A percentile compares a stretch with the other conserved stretches of the same genome.
These are phyloP conservation scores for Crypturellus undulatus DNA, from an alignment of 2,113 vertebrate genomes.

Conservation along the genomic window DNA sequence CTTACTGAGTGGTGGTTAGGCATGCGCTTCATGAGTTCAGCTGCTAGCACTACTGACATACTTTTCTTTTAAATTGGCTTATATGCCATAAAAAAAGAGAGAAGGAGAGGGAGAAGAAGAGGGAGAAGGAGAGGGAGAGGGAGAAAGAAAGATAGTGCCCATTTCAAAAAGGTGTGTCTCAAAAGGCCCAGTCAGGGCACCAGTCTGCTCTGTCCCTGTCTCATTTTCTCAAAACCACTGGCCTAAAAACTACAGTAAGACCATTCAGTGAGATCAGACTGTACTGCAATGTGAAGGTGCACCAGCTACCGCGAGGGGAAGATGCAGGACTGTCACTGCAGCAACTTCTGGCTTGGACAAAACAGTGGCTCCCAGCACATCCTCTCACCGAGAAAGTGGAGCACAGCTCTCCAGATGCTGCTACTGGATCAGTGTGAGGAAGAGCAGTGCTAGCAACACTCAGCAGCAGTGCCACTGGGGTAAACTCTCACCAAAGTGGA, in stretches of 20 bases:
- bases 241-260: neutral
- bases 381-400: neutral
- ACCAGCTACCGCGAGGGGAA: neutral
- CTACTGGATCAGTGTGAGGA: slow-evolving; percentile 34
- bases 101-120: neutral
- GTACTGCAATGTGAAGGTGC: neutral
- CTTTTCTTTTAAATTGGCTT: neutral
- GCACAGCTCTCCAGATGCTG: neutral
- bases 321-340: neutral
- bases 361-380: neutral
- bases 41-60: neutral
- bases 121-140: no score
- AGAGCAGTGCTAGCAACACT: neutral
- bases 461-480: slow-evolving; percentile 54
- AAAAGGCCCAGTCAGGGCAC: neutral
- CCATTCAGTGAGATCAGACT: neutral
- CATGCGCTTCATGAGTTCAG: neutral
- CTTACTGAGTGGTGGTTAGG: neutral
- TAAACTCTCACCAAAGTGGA: slow-evolving; percentile 37
- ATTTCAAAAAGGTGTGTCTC: neutral
- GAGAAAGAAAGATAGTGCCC: neutral
- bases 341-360: neutral
- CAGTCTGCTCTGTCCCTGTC: neutral
- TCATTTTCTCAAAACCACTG: neutral
- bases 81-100: neutral